Conservation (phyloP, 1,140 invertebrate species). For the Drosophila teissieri region DNA sequence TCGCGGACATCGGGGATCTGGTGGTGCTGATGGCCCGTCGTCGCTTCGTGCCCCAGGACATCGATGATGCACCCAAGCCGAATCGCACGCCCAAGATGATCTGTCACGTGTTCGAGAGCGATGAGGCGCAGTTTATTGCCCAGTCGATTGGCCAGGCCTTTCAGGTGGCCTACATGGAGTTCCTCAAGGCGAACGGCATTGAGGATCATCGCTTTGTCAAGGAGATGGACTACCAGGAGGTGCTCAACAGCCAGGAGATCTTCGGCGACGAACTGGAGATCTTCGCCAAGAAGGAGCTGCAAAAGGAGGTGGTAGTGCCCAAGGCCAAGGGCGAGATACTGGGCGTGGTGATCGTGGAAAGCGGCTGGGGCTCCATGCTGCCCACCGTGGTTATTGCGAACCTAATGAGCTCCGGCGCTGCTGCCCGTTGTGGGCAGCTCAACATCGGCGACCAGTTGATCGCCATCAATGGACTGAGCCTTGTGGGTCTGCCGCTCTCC, state of each 20-base stretch:
- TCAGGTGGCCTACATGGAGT: slow-evolving; percentile 99
- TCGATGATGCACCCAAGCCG: slow-evolving; percentile 86
- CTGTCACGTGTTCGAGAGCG: slow-evolving; percentile 99
- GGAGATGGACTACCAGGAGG: slow-evolving; percentile 99
- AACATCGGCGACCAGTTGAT: slow-evolving; percentile 99
- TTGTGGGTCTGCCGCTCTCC: slow-evolving; percentile 98
- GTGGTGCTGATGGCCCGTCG: slow-evolving; percentile 99
- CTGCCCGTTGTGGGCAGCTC: slow-evolving; percentile 97
- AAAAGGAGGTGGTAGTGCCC: slow-evolving; percentile 99
- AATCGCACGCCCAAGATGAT: slow-evolving; percentile 99
- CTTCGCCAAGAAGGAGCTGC: slow-evolving; percentile 99
- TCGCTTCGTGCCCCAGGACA: slow-evolving; percentile 91
- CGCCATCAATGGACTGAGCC: slow-evolving; percentile 98
- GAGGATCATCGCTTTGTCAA: slow-evolving; percentile 99
- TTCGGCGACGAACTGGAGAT: slow-evolving; percentile 99
- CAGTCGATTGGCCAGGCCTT: slow-evolving; percentile 99
- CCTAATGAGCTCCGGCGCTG: slow-evolving; percentile 96
- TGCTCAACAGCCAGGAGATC: slow-evolving; percentile 99
- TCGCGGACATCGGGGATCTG: slow-evolving; percentile 99
- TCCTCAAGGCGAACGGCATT: slow-evolving; percentile 99
- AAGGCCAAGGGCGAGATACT: slow-evolving; percentile 99
- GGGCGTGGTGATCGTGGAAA: slow-evolving; percentile 99
- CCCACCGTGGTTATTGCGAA: slow-evolving; percentile 99
- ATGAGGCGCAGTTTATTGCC: slow-evolving; percentile 99
- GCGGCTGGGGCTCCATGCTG: slow-evolving; percentile 99